A percentile compares a stretch with the other conserved stretches of the same genome.
These are phyloP conservation scores for Apus apus DNA, from an alignment of 2,113 vertebrate species.

Conservation along the genomic window DNA sequence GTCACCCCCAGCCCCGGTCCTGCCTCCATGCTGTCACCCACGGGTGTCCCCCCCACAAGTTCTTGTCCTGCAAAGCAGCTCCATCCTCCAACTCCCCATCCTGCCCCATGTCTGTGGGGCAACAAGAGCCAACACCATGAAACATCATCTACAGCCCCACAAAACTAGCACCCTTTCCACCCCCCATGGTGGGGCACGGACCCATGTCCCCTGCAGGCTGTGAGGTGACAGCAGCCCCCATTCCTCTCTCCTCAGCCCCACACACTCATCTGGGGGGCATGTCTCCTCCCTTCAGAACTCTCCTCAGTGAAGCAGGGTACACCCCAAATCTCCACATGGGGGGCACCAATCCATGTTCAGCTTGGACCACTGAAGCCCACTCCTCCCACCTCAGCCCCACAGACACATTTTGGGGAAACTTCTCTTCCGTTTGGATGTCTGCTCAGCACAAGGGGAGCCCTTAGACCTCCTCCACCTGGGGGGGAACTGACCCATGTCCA, in stretches of 20 bases:
- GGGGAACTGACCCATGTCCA: neutral
- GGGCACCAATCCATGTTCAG: neutral
- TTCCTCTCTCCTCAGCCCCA: neutral
- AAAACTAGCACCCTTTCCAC: neutral
- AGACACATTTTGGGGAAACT: neutral
- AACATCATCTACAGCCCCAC: neutral
- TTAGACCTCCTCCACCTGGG: fast-evolving
- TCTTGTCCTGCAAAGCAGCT: neutral
- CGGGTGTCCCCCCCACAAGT: too few species aligned
- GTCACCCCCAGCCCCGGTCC: neutral
- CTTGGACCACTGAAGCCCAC: neutral
- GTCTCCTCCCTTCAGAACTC: neutral
- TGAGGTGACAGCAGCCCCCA: neutral
- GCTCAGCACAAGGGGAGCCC: neutral
- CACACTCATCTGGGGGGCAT: fast-evolving
- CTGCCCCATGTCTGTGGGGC: neutral
- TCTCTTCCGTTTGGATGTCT: neutral
- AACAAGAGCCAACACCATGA: neutral
- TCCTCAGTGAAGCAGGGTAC: neutral
- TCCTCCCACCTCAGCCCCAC: neutral
- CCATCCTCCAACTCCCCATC: fast-evolving
- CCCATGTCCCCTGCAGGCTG: neutral
- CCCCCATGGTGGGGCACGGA: neutral
- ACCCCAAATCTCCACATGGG: neutral
- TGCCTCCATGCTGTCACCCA: neutral